Evolutionary conservation across 2,113 vertebrate genomes (phyloP).

Genomic region (Zonotrichia leucophrys): DNA sequence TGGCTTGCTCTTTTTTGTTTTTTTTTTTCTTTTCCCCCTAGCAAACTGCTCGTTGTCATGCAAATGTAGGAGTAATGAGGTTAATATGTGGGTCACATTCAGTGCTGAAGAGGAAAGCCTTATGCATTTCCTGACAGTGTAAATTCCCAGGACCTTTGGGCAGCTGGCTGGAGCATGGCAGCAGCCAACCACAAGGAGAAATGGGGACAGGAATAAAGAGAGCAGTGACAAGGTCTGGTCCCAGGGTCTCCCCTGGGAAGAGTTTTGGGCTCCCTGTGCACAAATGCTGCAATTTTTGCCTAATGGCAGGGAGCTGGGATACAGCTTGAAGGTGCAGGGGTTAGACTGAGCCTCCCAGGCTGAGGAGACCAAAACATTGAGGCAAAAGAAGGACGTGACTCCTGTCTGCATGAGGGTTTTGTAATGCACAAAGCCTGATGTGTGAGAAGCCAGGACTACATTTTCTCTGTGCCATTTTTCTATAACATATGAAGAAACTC

Average conservation of each 20-base stretch:
- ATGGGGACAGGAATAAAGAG: not conserved
- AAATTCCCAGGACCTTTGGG: not conserved
- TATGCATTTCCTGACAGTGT: not conserved
- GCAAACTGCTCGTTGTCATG: not conserved
- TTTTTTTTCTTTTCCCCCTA: rapidly evolving
- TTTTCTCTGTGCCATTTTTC: not conserved
- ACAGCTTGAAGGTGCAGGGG: not conserved
- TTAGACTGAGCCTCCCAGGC: not conserved
- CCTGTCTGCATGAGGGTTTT: not conserved
- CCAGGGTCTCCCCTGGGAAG: not conserved
- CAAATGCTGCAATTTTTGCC: not conserved
- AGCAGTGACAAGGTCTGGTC: not conserved
- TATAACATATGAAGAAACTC: not conserved
- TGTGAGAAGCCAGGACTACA: not conserved
- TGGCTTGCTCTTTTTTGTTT: not conserved
- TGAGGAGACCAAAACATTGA: not conserved
- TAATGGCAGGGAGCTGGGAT: rapidly evolving
- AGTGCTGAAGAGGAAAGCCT: rapidly evolving
- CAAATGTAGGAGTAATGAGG: not conserved
- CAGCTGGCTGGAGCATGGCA: not conserved
- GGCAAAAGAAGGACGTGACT: not conserved
- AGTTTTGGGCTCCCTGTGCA: not conserved
- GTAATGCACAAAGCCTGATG: not conserved
- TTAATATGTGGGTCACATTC: not conserved
- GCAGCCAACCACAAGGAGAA: not conserved